These are phyloP conservation scores for Sepioteuthis lessoniana DNA, from an alignment of 2,888 invertebrate genomes.

Conservation along the genomic window DNA sequence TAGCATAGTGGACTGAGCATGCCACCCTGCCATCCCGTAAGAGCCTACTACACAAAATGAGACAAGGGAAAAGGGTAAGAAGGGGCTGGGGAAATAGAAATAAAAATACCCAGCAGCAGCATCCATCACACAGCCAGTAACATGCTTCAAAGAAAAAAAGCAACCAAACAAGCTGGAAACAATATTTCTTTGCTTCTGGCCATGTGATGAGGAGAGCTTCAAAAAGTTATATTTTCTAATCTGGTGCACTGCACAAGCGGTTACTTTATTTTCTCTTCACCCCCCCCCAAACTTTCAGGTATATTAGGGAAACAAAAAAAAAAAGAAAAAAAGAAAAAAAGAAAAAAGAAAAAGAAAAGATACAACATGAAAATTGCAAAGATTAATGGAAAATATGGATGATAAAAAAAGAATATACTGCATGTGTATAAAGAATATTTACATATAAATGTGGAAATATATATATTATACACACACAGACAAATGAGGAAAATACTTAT, in stretches of 20 bases:
- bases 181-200: slow-evolving; percentile 47
- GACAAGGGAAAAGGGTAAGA: neutral
- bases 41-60: slow-evolving; percentile 41
- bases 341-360: no score
- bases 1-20: slow-evolving; percentile 43
- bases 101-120: slow-evolving; percentile 43
- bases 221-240: slow-evolving; percentile 38
- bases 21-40: slow-evolving; percentile 38
- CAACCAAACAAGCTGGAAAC: slow-evolving; percentile 44
- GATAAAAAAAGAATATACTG: slow-evolving; percentile 16
- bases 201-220: neutral
- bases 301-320: neutral
- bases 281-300: neutral
- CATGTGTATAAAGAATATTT: slow-evolving; percentile 24
- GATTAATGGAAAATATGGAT: slow-evolving; percentile 6
- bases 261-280: slow-evolving; percentile 37
- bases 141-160: slow-evolving; percentile 49
- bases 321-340: no score
- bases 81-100: neutral
- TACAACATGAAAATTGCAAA: slow-evolving; percentile 25
- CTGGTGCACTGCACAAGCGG: slow-evolving; percentile 47
- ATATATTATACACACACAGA: neutral
- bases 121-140: slow-evolving; percentile 46
- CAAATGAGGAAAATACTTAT: slow-evolving; percentile 36
- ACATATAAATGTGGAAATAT: neutral